Conservation (phyloP, 2,797 vertebrate species). For the Cercopithecus petaurista region DNA sequence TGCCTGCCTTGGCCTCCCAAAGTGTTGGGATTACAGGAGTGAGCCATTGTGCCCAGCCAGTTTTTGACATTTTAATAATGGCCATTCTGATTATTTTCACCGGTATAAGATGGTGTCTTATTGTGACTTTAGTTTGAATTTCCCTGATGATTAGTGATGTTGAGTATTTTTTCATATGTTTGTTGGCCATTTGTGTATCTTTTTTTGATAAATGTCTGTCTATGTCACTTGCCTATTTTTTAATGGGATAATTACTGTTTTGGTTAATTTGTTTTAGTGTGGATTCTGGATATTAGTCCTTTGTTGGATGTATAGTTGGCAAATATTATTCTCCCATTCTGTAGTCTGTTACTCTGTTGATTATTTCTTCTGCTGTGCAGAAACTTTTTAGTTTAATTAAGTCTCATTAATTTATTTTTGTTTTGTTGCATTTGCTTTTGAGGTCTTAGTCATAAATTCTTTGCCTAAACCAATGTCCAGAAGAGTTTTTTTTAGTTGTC, state of each 20-base stretch:
- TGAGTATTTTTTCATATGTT: background rate
- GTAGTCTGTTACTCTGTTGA: too few relatives aligned
- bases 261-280: background rate
- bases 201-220: background rate
- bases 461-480: too few relatives aligned
- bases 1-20: background rate
- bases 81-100: background rate
- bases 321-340: too few relatives aligned
- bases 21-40: background rate
- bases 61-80: background rate
- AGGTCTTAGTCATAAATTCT: too few relatives aligned
- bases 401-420: too few relatives aligned
- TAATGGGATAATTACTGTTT: background rate
- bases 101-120: background rate
- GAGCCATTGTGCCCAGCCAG: background rate
- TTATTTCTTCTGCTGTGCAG: too few relatives aligned
- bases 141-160: background rate
- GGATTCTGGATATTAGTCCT: background rate
- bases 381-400: too few relatives aligned
- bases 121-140: background rate
- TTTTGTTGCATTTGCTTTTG: too few relatives aligned
- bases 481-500: too few relatives aligned
- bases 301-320: background rate
- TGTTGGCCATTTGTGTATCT: background rate
- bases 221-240: background rate